Conservation (phyloP, 2,888 invertebrate species). For the Nemoura dubitans region DNA sequence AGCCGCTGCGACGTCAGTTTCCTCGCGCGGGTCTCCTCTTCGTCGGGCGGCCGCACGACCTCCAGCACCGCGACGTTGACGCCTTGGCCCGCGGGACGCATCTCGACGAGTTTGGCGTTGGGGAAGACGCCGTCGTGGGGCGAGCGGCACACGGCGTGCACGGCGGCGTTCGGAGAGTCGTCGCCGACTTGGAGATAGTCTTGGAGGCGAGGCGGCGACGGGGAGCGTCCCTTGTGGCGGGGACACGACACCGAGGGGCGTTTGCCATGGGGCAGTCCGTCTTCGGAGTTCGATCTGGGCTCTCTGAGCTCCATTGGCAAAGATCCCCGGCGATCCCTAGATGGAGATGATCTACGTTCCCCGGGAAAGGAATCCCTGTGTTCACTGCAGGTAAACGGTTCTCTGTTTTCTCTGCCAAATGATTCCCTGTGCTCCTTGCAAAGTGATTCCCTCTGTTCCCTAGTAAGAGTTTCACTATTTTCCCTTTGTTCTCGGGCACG, state of each 20-base stretch:
- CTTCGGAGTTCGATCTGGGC: too few relatives aligned
- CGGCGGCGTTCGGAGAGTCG: background rate
- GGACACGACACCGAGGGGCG: background rate
- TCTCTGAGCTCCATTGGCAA: too few relatives aligned
- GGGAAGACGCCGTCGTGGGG: background rate
- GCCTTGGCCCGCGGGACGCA: background rate
- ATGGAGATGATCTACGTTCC: too few relatives aligned
- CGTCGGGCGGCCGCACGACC: background rate
- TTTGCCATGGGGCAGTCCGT: background rate
- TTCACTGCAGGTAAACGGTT: too few relatives aligned
- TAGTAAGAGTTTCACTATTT: too few relatives aligned
- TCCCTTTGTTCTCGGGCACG: too few relatives aligned
- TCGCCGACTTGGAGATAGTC: background rate
- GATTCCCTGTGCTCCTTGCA: too few relatives aligned
- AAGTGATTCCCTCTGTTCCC: too few relatives aligned
- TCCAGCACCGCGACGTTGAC: background rate
- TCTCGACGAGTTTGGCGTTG: background rate
- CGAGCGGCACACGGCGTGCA: background rate
- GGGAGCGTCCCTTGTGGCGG: background rate
- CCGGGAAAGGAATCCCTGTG: too few relatives aligned
- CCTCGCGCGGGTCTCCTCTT: background rate
- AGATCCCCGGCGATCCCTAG: too few relatives aligned
- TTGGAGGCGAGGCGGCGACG: background rate
- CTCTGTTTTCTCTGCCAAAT: too few relatives aligned
- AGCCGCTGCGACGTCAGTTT: background rate